phyloP scores from a whole-genome alignment of 1,140 invertebrate species.

The Diprion similis region DNA sequence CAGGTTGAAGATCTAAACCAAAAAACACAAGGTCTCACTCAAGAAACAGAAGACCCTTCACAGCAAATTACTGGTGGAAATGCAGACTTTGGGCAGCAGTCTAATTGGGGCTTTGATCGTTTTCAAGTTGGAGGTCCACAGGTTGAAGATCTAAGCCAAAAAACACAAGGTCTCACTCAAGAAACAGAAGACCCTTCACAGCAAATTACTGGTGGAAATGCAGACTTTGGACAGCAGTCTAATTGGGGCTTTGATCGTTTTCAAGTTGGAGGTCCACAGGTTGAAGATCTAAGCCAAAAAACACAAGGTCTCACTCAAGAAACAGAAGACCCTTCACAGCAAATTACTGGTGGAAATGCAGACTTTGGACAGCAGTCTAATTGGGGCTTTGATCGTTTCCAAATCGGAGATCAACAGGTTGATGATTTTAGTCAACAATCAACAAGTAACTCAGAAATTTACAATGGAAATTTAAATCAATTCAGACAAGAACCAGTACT shows the following conservation, averaged over 20 bases:
- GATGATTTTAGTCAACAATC: slow-evolving; percentile 29
- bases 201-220: slow-evolving; percentile 4
- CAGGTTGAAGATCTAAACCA: slow-evolving; percentile 19
- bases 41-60: slow-evolving; percentile 27
- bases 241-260: slow-evolving; percentile 8
- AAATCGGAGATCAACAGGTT: not conserved
- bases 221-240: slow-evolving; percentile 14
- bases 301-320: slow-evolving; percentile 3
- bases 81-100: slow-evolving; percentile 25
- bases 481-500: not conserved
- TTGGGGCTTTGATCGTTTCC: not conserved
- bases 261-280: not conserved
- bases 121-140: slow-evolving; percentile 1
- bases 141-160: slow-evolving; percentile 26
- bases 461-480: too few species aligned
- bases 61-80: slow-evolving; percentile 28
- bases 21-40: slow-evolving; percentile 11
- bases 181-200: slow-evolving; percentile 21
- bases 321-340: slow-evolving; percentile 10
- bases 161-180: slow-evolving; percentile 18
- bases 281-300: slow-evolving; percentile 15
- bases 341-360: not conserved
- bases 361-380: slow-evolving; percentile 17
- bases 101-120: not conserved
- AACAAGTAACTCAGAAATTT: not conserved